Evolutionary conservation across 2,888 invertebrate species (phyloP).

Genomic region (Neoitamus cyanurus): DNA sequence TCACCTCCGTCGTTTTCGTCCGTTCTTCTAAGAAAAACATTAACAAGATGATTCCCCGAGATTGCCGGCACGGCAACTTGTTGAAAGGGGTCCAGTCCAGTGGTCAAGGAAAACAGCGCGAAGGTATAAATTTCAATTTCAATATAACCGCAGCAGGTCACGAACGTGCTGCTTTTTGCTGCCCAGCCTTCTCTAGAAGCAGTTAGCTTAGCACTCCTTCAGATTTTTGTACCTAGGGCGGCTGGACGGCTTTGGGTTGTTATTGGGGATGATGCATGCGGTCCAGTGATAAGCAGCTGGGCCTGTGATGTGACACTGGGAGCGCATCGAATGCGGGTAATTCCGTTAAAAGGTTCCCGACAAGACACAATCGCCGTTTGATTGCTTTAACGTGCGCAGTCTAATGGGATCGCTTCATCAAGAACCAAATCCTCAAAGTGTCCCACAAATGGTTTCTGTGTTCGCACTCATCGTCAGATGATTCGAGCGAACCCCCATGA

Average conservation of each 20-base stretch:
- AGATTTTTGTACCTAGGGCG: not conserved
- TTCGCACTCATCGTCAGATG: constrained; percentile 16
- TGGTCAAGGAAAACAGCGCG: constrained; percentile 33
- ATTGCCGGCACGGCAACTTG: constrained; percentile 1
- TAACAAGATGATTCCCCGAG: constrained; percentile 32
- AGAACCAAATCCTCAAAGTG: not conserved
- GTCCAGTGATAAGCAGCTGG: not conserved
- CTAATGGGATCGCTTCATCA: constrained; percentile 27
- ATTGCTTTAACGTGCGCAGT: not conserved
- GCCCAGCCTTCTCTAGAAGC: not conserved
- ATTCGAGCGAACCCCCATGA: constrained; percentile 14
- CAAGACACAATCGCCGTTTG: constrained; percentile 13
- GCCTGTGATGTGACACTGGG: not conserved
- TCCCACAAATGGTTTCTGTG: not conserved
- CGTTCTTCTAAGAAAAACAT: constrained; percentile 24
- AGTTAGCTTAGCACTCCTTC: not conserved
- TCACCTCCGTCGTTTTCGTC: not conserved
- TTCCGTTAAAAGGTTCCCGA: constrained; percentile 6
- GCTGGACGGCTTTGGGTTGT: not conserved
- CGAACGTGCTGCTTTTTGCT: constrained; percentile 38
- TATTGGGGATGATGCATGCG: not conserved
- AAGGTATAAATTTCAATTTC: constrained; percentile 42
- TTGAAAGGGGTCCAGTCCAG: constrained; percentile 15
- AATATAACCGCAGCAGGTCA: constrained; percentile 21
- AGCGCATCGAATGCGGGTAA: constrained; percentile 32